Base-by-base conservation (phyloP, 1,140 invertebrate genomes). In the Drosophila melanica region DNA sequence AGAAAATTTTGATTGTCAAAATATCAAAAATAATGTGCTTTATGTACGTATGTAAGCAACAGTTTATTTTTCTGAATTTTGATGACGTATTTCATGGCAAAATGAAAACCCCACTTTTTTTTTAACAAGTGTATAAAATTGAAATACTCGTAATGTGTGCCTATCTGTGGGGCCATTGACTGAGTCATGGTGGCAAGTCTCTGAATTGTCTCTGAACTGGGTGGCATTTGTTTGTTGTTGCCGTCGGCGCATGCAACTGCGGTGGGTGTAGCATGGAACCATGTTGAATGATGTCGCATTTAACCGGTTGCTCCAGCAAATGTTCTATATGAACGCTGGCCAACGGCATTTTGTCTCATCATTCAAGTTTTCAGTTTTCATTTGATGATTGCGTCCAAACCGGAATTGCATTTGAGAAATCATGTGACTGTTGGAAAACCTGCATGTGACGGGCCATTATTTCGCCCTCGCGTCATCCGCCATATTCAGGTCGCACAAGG, bases 371-470 rank as follows among this genome's bases (percentile, higher is more conserved):
- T 44, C 39, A 81, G 77, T 86, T 63, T 63, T 44, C 62, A 62
- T 55, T 75, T 76, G 30, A 53, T 51, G 45, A 71, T 60, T 39
- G 42, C 48, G 42, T 57, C 14, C 41, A 73, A 85, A 86, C 81
- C 75, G 78, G 78, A 87, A 71, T 87, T 59, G 68, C 48, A 54
- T 81, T 81, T 62, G 20, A 53, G 33, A 68, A 44, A 27, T 59
- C 63, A 59, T 72, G 62, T 58, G 62, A 72, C 41, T 58, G 20
- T 51, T 12, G 10, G 11, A 4, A 54, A 47, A 20, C 9, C 14
- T 47, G 42, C 53, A 47, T 57, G 10, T 33, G 9, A 11, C 4
- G 10, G 16, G 41, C 20, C 14, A 45, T 47, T 45, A 14, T 30
- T 51, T 18, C 37, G 16, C 48, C 51, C 39, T 67, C 45, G 63